Base-by-base conservation (phyloP, 2,113 vertebrate genomes). In the Murina feae region DNA sequence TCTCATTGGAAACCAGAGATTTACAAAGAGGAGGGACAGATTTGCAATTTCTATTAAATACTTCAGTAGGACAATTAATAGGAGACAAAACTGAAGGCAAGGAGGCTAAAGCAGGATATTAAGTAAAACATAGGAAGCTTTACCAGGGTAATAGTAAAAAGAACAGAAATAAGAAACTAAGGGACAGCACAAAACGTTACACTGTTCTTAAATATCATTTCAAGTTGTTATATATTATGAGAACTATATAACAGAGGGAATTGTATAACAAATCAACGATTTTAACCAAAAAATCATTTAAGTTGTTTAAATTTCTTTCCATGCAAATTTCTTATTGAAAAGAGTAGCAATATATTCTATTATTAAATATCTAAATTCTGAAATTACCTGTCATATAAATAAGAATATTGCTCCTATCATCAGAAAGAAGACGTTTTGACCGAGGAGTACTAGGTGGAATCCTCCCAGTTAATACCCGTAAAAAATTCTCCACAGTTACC, bases 401-500 rank as follows among this genome's bases (percentile, higher is more conserved):
- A 39, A 99, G 99, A 97, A 99, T 99, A 98, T 99, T 99, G 98
- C 99, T 99, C 85, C 99, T 98, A 97, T 99, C 99, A 90, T 99
- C 99, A 75, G 99, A 99, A 87, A 99, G 99, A 35, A 99, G 99
- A 25, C 99, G 99, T 90, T 99, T 99, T 35, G 99, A 99, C 39
- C 99, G 98, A 0, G 99, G 99, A 4, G 99, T 99, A 97, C 99
- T 99, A 74, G 98, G 98, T 9, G 99, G 99, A n/a, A 99, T 98
- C 89, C 99, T 98, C 66, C 99, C 99, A 0, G 99, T 99, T 97
- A 99, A 98, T 51, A 99, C 99, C 63, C 99, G 98, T 81, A 99
- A 98, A 97, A 99, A 99, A 96, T 99, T 99, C 96, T 99, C 99
- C 3, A 99, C 99, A 0, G 99, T 99, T 84, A 99, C 99, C 99